Conservation (phyloP, 2,888 invertebrate species). For the Andrena haemorrhoa region DNA sequence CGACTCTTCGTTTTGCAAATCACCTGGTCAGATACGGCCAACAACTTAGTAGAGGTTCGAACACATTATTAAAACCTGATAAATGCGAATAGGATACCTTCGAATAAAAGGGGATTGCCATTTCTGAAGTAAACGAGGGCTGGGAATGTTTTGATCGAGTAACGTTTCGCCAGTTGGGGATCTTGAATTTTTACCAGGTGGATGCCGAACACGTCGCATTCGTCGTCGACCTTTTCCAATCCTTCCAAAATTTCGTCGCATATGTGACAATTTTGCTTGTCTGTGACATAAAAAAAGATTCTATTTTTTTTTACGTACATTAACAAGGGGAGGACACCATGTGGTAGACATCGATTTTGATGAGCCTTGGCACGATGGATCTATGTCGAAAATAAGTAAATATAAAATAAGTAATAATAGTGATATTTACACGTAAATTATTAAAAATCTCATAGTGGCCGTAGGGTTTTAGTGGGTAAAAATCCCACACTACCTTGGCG, state of each 20-base stretch:
- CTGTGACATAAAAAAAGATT: conserved; percentile 34
- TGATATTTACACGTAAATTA: too few relatives aligned
- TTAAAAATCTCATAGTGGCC: too few relatives aligned
- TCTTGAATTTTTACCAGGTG: conserved; percentile 97
- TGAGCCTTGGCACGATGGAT: too few relatives aligned
- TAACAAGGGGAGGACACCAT: too few relatives aligned
- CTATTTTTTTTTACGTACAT: not conserved
- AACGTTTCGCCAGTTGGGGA: conserved; percentile 95
- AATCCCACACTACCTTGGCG: too few relatives aligned
- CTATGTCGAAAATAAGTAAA: too few relatives aligned
- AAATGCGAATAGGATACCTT: conserved; percentile 83
- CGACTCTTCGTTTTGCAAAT: conserved; percentile 95
- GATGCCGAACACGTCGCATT: conserved; percentile 96
- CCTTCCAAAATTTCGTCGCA: conserved; percentile 96
- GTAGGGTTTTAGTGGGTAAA: too few relatives aligned
- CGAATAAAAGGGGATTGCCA: conserved; percentile 88
- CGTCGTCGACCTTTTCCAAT: conserved; percentile 95
- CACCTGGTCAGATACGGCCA: conserved; percentile 86
- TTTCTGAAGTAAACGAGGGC: conserved; percentile 96
- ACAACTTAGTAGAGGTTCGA: not conserved
- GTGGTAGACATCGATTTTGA: too few relatives aligned
- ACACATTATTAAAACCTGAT: not conserved
- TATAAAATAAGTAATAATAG: too few relatives aligned
- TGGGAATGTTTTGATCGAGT: conserved; percentile 97
- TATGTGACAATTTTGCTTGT: conserved; percentile 94